A percentile compares a stretch with the other conserved stretches of the same genome.
These are phyloP conservation scores for Crotalus viridis DNA, from an alignment of 2,113 vertebrate genomes.

Conservation along the genomic window DNA sequence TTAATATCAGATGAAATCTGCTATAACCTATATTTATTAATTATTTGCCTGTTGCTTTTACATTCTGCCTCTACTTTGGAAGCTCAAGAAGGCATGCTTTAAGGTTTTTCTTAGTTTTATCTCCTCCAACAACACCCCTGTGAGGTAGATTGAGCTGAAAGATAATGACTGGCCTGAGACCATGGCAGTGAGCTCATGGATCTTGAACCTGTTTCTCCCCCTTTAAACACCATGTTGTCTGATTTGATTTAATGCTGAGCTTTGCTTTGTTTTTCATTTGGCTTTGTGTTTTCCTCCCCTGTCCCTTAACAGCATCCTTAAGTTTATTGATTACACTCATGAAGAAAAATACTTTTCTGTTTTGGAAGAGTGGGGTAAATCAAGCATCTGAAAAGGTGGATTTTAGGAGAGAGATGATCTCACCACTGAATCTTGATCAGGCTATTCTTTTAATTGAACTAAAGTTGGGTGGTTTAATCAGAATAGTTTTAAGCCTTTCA, in stretches of 20 bases:
- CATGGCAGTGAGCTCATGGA: neutral
- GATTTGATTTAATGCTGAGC: neutral
- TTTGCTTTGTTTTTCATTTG: neutral
- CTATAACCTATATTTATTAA: neutral
- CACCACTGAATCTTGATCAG: neutral
- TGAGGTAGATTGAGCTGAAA: neutral
- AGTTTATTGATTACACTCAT: neutral
- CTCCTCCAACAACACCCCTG: neutral
- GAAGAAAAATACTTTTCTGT: neutral
- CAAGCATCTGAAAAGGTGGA: neutral
- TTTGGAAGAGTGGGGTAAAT: neutral
- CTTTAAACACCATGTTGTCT: neutral
- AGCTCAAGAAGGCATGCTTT: neutral
- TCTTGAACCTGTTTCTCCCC: neutral
- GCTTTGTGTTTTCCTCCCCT: neutral
- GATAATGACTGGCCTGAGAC: neutral
- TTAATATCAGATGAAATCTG: neutral
- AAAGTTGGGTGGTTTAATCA: neutral
- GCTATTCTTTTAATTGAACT: neutral
- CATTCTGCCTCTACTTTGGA: neutral
- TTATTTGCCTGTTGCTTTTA: neutral
- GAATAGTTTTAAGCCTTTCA: neutral
- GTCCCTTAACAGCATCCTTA: no score
- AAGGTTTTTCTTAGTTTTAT: neutral
- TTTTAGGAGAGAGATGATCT: neutral